Evolutionary conservation across 2,797 vertebrate genomes (phyloP), one percentile per base, ranked within the genome.

Genomic region (Alosa sapidissima): DNA sequence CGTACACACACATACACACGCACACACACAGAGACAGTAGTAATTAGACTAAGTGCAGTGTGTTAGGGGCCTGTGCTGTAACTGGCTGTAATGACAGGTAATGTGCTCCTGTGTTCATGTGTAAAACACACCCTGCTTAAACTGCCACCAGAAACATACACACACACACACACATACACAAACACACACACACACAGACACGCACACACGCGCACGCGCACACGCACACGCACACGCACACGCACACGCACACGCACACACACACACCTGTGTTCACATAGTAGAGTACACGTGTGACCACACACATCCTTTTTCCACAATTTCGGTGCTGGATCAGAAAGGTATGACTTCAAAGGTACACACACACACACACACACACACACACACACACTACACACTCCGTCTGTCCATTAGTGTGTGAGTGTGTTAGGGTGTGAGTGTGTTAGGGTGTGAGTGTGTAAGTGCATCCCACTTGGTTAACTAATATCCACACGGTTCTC

Each of bases 301-400:
- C 28, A 28, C 28, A 28, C 28, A 28, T 28, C 28, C 28, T 28
- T 28, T 28, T 28, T 28, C 28, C 28, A 28, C 28, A 28, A 28
- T 28, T 28, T 28, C 28, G 28, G 28, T 28, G 28, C 28, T 28
- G 28, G 28, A 28, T 28, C 28, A 28, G 28, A 28, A 28, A 28
- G 28, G 28, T 28, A 28, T 28, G 28, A 28, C 28, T 28, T 28
- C 28, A 28, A 28, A 28, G 28, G 28, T 28, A 28, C 28, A 54
- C 28, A 85, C n/a, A 65, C 4, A 55, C 24, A 84, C 51, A 82
- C 51, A 41, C 75, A 62, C 49, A 81, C 28, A 86, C n/a, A 85
- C 21, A 58, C 28, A 85, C 83, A 88, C 60, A 81, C 0, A 84
- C 24, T 82, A 84, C 24, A 84, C 58, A 82, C 81, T 28, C 28